Base-by-base conservation (phyloP, 2,113 vertebrate species). In the Chiloscyllium plagiosum region DNA sequence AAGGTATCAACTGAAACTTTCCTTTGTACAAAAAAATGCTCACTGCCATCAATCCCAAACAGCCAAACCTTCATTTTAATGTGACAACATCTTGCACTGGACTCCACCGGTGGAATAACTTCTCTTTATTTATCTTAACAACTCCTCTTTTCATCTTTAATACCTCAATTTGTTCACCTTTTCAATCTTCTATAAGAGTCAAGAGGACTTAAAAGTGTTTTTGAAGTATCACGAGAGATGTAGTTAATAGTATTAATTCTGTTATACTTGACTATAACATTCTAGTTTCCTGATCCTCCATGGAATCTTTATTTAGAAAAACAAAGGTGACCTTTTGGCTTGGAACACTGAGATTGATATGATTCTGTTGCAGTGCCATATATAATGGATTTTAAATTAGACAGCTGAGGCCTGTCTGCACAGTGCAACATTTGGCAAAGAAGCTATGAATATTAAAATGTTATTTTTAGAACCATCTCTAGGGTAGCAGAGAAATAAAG, bases 391-490 rank as follows among this genome's bases (percentile, higher is more conserved):
- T 93, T 66, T 37, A 65, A 93, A 66, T 93, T 68, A 65, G 65
- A 37, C 61, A 66, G 65, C n/a, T 93, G 61, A 92, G 61, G 61
- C 61, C 89, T 66, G 29, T 66, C 89, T 37, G 89, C 22, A 22
- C 89, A 37, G n/a, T 22, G 61, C 33, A 66, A 66, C 61, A 66
- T 93, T 68, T 66, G 26, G 33, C 56, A 66, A 66, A 66, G 56
- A 90, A 65, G 26, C 29, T 17, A 92, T 92, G 29, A 92, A 65
- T 65, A 89, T 89, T 92, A 65, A 92, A 92, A 92, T n/a, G 15
- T 92, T 92, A 92, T 92, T 92, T 93, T 66, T 93, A 93, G 89
- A 93, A 66, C 89, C 89, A 93, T 37, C 61, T 22, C 61, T 37
- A 3, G 89, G 33, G 61, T 66, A 66, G 61, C 7, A 37, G 61